A percentile compares a stretch with the other conserved stretches of the same genome.
These are phyloP conservation scores for Tubulanus polymorphus DNA, from an alignment of 2,888 invertebrate species.

Conservation along the genomic window DNA sequence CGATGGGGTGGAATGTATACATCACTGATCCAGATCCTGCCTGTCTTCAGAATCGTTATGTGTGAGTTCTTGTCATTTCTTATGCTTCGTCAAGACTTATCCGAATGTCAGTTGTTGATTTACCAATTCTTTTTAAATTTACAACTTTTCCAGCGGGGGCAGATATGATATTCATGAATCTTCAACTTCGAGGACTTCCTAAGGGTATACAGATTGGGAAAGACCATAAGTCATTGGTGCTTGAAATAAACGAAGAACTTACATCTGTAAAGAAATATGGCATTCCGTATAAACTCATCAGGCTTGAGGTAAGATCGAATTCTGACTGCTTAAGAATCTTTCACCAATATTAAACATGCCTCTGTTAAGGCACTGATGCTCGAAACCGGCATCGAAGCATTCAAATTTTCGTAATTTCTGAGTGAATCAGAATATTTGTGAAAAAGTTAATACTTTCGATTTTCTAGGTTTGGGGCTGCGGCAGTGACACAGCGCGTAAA, in stretches of 20 bases:
- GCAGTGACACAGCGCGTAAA: constrained; percentile 56
- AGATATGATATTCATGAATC: constrained; percentile 80
- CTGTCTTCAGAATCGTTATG: background rate
- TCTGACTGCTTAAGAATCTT: too few relatives aligned
- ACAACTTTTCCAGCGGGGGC: constrained; percentile 57
- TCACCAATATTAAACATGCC: too few relatives aligned
- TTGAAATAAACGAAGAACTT: constrained; percentile 72
- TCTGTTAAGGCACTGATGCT: too few relatives aligned
- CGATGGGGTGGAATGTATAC: too few relatives aligned
- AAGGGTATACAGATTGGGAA: constrained; percentile 76
- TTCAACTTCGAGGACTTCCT: constrained; percentile 77
- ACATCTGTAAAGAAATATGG: constrained; percentile 60
- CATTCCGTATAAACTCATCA: constrained; percentile 32
- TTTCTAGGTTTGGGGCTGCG: constrained; percentile 57
- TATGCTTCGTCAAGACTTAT: too few relatives aligned
- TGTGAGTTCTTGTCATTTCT: too few relatives aligned
- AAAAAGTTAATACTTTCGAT: constrained; percentile 4
- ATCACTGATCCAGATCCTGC: background rate
- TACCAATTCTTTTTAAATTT: constrained; percentile 2
- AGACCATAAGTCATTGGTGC: constrained; percentile 72
- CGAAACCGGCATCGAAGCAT: too few relatives aligned
- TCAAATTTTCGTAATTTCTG: too few relatives aligned
- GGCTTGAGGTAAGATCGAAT: constrained; percentile 37
- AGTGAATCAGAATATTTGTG: too few relatives aligned
- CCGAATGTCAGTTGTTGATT: background rate